These are phyloP conservation scores for Tangara arthus DNA, from an alignment of 2,797 vertebrate species.

Conservation along the genomic window DNA sequence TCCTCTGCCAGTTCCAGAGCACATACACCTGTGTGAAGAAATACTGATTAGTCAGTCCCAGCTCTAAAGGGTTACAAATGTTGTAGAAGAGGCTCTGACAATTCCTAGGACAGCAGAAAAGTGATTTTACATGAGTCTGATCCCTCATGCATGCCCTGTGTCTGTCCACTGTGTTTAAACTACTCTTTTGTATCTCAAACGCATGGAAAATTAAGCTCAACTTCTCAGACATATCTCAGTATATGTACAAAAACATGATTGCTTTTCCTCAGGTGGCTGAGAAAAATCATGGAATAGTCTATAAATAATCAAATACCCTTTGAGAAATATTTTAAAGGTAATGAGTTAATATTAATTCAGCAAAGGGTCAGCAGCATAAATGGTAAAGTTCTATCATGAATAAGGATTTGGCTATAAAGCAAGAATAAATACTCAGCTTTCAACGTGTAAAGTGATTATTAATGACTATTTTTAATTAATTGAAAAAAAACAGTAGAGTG, in stretches of 20 bases:
- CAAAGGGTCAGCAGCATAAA: not conserved
- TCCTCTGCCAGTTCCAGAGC: not conserved
- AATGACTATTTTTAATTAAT: not conserved
- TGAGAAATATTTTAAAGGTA: not conserved
- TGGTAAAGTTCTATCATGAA: not conserved
- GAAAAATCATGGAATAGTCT: not conserved
- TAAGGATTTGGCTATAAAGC: not conserved
- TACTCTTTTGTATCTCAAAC: not conserved
- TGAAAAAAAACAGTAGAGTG: not conserved
- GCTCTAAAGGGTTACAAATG: not conserved
- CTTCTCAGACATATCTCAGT: not conserved
- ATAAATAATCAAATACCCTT: not conserved
- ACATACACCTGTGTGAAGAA: not conserved
- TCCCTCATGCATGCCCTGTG: not conserved
- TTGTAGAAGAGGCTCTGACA: not conserved
- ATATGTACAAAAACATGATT: not conserved
- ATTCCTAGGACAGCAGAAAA: not conserved
- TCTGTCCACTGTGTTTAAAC: not conserved
- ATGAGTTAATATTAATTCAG: not conserved
- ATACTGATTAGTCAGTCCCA: not conserved
- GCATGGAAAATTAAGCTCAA: not conserved
- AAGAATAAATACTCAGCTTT: not conserved
- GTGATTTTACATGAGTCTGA: not conserved
- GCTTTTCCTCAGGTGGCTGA: not conserved
- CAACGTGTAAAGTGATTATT: not conserved